Conservation (phyloP, 2,888 invertebrate genomes). For the Elegia similella region DNA sequence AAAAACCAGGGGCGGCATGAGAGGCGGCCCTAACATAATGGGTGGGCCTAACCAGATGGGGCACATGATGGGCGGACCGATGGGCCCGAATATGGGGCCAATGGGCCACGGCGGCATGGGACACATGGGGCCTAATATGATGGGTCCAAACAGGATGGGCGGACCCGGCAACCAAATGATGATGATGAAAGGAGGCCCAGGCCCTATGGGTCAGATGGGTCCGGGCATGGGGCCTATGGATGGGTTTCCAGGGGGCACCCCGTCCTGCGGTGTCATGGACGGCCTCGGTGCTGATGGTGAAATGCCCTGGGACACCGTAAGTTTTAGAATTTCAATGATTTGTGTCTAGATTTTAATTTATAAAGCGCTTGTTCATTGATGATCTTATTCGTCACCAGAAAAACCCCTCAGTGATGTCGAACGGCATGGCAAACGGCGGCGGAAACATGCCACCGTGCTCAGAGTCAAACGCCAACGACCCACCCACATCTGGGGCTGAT, state of each 20-base stretch:
- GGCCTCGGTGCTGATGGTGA: constrained; percentile 82
- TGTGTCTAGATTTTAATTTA: not conserved
- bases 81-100: constrained; percentile 73
- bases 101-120: constrained; percentile 74
- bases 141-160: constrained; percentile 75
- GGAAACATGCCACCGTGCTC: constrained; percentile 64
- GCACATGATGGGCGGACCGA: constrained; percentile 77
- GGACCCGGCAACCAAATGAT: constrained; percentile 73
- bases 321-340: constrained; percentile 30
- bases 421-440: constrained; percentile 72
- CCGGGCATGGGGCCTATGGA: constrained; percentile 75
- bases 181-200: constrained; percentile 77
- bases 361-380: not conserved
- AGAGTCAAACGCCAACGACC: constrained; percentile 46
- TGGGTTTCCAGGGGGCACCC: constrained; percentile 81
- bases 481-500: constrained; percentile 35
- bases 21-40: constrained; percentile 79
- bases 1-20: constrained; percentile 85
- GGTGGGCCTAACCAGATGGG: constrained; percentile 76
- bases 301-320: constrained; percentile 82
- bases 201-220: constrained; percentile 73
- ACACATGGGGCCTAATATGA: constrained; percentile 75
- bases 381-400: constrained; percentile 47
- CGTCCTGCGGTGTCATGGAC: constrained; percentile 82
- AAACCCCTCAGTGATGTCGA: constrained; percentile 78